Percentiles rank a stretch among this genome's conserved stretches.
phyloP scores from a whole-genome alignment of 53 echinoderm and acorn worm genomes.

The Echinometra lucunter region DNA sequence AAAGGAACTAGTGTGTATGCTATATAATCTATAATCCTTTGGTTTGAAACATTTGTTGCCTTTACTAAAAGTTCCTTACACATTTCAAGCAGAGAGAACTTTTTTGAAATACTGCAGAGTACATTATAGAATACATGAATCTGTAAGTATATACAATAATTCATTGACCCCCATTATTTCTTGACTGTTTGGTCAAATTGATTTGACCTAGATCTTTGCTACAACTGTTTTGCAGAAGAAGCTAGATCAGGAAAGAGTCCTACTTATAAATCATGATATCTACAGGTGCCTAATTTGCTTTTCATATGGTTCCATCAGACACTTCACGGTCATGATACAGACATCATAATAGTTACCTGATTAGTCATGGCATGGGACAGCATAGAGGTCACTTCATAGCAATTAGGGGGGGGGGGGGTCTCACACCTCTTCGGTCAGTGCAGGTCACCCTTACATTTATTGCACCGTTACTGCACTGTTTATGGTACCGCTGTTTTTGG shows the following conservation, averaged over 20 bases:
- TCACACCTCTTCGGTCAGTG: slow-evolving; percentile 12
- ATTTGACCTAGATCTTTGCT: neutral
- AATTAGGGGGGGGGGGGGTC: neutral
- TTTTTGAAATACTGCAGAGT: neutral
- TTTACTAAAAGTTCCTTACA: neutral
- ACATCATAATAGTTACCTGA: neutral
- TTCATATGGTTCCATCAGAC: neutral
- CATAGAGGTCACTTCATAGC: neutral
- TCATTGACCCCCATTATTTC: neutral
- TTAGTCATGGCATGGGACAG: neutral
- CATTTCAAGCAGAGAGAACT: neutral
- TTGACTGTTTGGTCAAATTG: too few species aligned
- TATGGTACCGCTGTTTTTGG: too few species aligned
- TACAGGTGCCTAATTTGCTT: slow-evolving; percentile 15
- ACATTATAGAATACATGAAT: too few species aligned
- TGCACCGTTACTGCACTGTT: neutral
- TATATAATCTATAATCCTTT: too few species aligned
- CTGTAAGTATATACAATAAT: neutral
- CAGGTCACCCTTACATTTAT: neutral
- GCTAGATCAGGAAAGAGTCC: slow-evolving; percentile 7
- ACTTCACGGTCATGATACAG: slow-evolving; percentile 42
- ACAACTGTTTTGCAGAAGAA: neutral
- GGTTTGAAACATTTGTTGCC: too few species aligned
- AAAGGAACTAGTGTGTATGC: too few species aligned
- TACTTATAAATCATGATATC: slow-evolving; percentile 3